Evolutionary conservation across 1,140 invertebrate species (phyloP), one percentile per base, ranked within the genome.

Genomic region (Gryon sp.): DNA sequence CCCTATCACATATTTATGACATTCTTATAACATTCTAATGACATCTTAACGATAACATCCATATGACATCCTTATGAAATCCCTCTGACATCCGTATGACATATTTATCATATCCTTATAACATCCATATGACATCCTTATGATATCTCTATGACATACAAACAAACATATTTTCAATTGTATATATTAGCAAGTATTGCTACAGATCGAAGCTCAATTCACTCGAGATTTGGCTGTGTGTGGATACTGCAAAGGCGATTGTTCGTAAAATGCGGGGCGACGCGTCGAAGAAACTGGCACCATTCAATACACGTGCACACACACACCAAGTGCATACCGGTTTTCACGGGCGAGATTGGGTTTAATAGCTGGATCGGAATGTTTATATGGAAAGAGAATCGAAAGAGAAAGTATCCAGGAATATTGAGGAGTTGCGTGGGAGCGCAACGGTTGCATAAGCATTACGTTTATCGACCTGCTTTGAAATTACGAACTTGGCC

Each of bases 361-460:
- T 81, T 80, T 76, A 78, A 78, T 73, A 57, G 75, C 68, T 68
- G 68, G 40, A 68, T 72, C 40, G 68, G 75, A 78, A 78, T 78
- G 68, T 68, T 68, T 68, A 69, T 69, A 73, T 73, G 55, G 63
- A 78, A 69, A 69, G 62, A 78, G 68, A 73, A 68, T 68, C 62
- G 75, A 78, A 73, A 78, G 75, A 73, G 75, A 73, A 73, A 78
- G 75, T 78, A 73, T 22, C 53, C 16, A 22, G 32, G 46, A 68
- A 68, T 69, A 63, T 73, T 73, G 41, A 68, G 30, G 30, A 53
- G 34, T 57, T 62, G 57, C 50, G 68, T 78, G 75, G 75, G 75
- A 78, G 68, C 36, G 14, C 2, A n/a, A n/a, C 22, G 12, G 46
- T 77, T 72, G 75, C 75, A 68, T 76, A 76, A 76, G 57, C 65